phyloP scores from a whole-genome alignment of 2,888 invertebrate species.

The Ypsolopha scabrella region DNA sequence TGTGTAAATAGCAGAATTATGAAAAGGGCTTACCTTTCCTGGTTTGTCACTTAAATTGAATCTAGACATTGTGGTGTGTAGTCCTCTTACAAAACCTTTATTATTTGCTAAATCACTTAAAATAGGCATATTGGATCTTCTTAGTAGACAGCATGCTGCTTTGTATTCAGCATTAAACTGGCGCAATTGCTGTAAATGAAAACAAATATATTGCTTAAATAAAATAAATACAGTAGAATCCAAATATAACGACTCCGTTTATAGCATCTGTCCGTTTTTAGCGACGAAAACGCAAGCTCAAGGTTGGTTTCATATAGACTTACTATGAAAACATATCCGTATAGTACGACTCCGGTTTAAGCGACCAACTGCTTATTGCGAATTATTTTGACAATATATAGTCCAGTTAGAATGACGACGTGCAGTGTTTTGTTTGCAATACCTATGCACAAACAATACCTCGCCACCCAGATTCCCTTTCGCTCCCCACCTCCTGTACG shows the following conservation, averaged over 20 bases:
- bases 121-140: conserved; percentile 59
- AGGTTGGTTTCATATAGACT: no score
- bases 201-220: background rate
- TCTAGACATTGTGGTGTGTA: conserved; percentile 34
- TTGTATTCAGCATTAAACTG: conserved; percentile 64
- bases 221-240: no score
- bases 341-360: background rate
- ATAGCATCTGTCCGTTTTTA: no score
- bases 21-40: conserved; percentile 26
- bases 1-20: background rate
- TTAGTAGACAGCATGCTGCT: conserved; percentile 64
- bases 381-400: no score
- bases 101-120: conserved; percentile 26
- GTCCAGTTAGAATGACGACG: background rate
- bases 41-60: conserved; percentile 26
- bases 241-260: no score
- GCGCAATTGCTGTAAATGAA: conserved; percentile 28
- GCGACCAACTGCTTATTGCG: no score
- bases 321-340: no score
- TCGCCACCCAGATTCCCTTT: no score
- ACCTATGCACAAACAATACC: no score
- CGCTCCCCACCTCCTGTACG: no score
- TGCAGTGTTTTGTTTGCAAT: no score
- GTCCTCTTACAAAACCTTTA: conserved; percentile 14
- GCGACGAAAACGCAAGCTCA: no score